phyloP scores from a whole-genome alignment of 2,113 vertebrate genomes.

The Salvelinus namaycush region DNA sequence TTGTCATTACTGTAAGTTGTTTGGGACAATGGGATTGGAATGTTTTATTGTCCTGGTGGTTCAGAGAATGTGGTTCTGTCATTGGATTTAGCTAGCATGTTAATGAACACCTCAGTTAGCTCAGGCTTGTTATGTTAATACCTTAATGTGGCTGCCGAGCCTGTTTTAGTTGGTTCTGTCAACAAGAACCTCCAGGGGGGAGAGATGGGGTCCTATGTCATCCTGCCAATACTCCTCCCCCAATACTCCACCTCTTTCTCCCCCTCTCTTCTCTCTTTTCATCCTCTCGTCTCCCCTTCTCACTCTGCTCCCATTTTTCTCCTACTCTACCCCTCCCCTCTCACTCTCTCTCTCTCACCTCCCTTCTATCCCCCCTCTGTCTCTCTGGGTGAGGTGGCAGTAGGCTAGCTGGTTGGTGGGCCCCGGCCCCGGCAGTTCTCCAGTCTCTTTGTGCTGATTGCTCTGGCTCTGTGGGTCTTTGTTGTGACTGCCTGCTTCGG shows the following conservation, averaged over 20 bases:
- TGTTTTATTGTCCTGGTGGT: conserved; percentile 9
- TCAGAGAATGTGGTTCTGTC: conserved; percentile 8
- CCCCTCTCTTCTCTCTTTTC: not conserved
- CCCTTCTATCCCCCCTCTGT: not conserved
- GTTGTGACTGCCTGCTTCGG: conserved; percentile 66
- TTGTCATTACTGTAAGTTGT: not conserved
- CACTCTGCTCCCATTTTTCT: not conserved
- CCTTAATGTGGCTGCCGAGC: conserved; percentile 23
- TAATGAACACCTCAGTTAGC: conserved; percentile 24
- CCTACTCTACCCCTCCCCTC: not conserved
- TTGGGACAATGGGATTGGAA: not conserved
- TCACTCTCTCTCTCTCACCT: conserved; percentile 18
- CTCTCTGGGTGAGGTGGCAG: conserved; percentile 39
- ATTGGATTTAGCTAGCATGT: conserved; percentile 11
- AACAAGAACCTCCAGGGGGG: conserved; percentile 37
- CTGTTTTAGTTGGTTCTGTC: conserved; percentile 54
- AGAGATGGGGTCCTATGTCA: conserved; percentile 9
- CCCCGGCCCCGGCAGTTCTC: conserved; percentile 28
- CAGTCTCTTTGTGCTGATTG: conserved; percentile 58
- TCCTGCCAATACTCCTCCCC: conserved; percentile 8
- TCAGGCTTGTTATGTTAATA: conserved; percentile 42
- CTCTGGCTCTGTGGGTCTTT: conserved; percentile 71
- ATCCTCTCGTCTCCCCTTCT: not conserved
- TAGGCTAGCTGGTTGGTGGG: conserved; percentile 23
- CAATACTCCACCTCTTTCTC: not conserved